Evolutionary conservation across 2,888 invertebrate genomes (phyloP).

Genomic region (Acleris sparsana): DNA sequence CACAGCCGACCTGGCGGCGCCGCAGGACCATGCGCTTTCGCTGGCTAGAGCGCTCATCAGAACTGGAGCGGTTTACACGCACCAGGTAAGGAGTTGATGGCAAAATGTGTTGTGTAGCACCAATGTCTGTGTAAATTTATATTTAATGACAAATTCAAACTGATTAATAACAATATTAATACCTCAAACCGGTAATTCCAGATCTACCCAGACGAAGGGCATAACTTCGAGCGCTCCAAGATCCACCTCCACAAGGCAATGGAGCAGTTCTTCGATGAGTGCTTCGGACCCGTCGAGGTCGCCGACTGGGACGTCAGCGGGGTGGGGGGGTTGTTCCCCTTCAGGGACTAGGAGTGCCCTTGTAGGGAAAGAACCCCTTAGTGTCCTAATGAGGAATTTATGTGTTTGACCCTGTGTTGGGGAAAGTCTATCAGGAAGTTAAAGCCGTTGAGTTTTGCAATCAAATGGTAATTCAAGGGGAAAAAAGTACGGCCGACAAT

Average conservation of each 20-base stretch:
- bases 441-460: too few species aligned
- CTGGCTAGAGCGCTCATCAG: slow-evolving; percentile 92
- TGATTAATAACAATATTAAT: neutral
- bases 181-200: slow-evolving; percentile 58
- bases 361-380: slow-evolving; percentile 18
- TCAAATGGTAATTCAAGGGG: too few species aligned
- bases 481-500: too few species aligned
- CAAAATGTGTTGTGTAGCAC: too few species aligned
- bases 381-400: too few species aligned
- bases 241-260: slow-evolving; percentile 92
- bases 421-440: neutral
- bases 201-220: slow-evolving; percentile 95
- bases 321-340: slow-evolving; percentile 80
- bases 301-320: slow-evolving; percentile 88
- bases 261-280: slow-evolving; percentile 94
- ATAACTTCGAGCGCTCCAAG: slow-evolving; percentile 88
- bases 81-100: slow-evolving; percentile 87
- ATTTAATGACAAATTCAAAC: too few species aligned
- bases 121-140: too few species aligned
- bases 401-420: neutral
- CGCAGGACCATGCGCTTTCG: slow-evolving; percentile 93
- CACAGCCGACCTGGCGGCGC: slow-evolving; percentile 92
- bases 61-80: slow-evolving; percentile 91
- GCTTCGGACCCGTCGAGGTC: slow-evolving; percentile 88
- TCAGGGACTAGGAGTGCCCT: slow-evolving; percentile 63